phyloP scores from a whole-genome alignment of 2,888 invertebrate genomes.

The Julus scanicus region DNA sequence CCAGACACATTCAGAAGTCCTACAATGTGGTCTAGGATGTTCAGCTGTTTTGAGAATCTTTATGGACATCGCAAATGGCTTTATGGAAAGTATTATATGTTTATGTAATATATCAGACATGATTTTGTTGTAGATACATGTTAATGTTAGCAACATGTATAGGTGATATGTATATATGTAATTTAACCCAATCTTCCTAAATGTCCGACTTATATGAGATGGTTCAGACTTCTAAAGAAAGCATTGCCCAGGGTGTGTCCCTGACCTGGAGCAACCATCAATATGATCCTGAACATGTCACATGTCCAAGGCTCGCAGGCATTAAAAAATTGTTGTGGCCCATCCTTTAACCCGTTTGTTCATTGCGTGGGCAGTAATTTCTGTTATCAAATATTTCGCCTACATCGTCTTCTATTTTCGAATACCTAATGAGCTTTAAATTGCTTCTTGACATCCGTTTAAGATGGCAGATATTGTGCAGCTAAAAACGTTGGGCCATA shows the following conservation, averaged over 20 bases:
- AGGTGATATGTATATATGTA: no score
- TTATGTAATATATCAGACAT: no score
- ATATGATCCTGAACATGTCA: neutral
- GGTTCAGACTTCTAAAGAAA: neutral
- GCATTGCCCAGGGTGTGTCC: neutral
- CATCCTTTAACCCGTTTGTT: conserved; percentile 14
- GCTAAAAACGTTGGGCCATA: neutral
- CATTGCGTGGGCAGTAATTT: neutral
- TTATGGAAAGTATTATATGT: no score
- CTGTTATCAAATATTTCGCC: conserved; percentile 22
- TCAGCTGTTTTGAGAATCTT: no score
- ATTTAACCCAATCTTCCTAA: neutral
- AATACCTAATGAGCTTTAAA: conserved; percentile 25
- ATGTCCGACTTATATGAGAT: no score
- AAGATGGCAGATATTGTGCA: conserved; percentile 1
- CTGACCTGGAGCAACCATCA: neutral
- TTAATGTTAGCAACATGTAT: no score
- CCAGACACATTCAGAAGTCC: no score
- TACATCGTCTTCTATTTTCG: neutral
- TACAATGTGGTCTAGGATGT: no score
- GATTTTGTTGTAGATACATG: no score
- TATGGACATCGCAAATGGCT: no score
- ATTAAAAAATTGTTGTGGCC: neutral
- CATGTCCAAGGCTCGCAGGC: neutral
- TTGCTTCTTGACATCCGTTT: conserved; percentile 21